Base-by-base conservation (phyloP, 1,140 invertebrate genomes). In the Catajapyx aquilonaris region DNA sequence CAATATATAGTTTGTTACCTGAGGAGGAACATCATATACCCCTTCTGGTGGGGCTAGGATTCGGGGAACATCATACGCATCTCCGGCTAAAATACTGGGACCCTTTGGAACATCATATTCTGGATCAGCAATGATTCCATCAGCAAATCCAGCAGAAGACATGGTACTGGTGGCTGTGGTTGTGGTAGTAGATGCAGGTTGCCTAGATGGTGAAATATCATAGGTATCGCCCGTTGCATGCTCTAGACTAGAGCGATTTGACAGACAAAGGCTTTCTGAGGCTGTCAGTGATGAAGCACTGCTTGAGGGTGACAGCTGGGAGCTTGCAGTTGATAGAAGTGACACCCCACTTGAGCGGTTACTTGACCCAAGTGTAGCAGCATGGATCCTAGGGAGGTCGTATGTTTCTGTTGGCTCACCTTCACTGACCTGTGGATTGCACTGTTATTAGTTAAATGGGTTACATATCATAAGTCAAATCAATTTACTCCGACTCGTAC, bases 221-320 rank as follows among this genome's bases (percentile, higher is more conserved):
- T 54, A 52, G 4, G 46, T 44, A 21, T 53, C 50, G 13, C 9
- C 56, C 53, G 7, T 55, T 48, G 33, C 61, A 57, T 38, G 58
- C 45, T 41, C 59, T 61, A 18, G 61, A 63, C 16, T 60, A 46
- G 13, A 58, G 59, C 23, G 7, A 28, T 48, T 52, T n/a, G 50
- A 55, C 18, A 56, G 42, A 15, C 49, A 55, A 1, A 53, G 40
- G 9, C 43, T 45, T 28, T 51, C 42, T 7, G 46, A 45, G 44
- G 40, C n/a, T n/a, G n/a, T n/a, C 7, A 28, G 23, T 39, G 35
- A 47, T 33, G 43, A 37, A 20, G 42, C 46, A 21, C 38, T 44
- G 37, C 45, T 49, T 50, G 39, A 52, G 48, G 31, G 50, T 38
- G 31, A 53, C 35, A 35, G 46, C 46, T 23, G 57, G 23, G 52